phyloP scores from a whole-genome alignment of 2,797 vertebrate species.

The Leptoclinus maculatus region DNA sequence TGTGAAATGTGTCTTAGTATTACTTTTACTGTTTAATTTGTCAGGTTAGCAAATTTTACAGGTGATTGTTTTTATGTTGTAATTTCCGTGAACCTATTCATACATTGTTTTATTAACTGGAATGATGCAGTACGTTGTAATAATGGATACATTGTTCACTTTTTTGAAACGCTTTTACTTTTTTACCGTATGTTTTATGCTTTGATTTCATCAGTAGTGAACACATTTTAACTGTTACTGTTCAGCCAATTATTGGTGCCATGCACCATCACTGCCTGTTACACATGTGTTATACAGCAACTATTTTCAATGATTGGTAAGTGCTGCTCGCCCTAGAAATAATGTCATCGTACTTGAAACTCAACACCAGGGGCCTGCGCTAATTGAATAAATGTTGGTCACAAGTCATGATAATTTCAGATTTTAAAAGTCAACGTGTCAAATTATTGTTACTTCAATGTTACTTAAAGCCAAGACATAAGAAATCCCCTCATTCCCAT shows the following conservation, averaged over 20 bases:
- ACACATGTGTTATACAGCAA: constrained; percentile 32
- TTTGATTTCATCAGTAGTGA: constrained; percentile 45
- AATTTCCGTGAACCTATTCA: constrained; percentile 26
- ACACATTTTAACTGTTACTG: constrained; percentile 32
- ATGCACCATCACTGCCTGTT: constrained; percentile 69
- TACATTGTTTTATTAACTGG: constrained; percentile 40
- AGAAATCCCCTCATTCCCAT: not conserved
- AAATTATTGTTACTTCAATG: not conserved
- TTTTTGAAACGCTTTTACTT: constrained; percentile 51
- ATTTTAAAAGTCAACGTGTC: not conserved
- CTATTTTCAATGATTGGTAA: constrained; percentile 25
- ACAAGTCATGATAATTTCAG: constrained; percentile 18
- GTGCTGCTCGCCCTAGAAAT: constrained; percentile 14
- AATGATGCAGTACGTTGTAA: constrained; percentile 42
- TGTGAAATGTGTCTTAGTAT: constrained; percentile 73
- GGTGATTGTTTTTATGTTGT: constrained; percentile 43
- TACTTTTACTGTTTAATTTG: constrained; percentile 59
- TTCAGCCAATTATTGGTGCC: constrained; percentile 70
- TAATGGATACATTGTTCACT: constrained; percentile 33
- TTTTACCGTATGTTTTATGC: constrained; percentile 52
- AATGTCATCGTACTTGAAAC: constrained; percentile 30
- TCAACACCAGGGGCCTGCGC: constrained; percentile 35
- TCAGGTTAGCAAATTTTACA: constrained; percentile 42
- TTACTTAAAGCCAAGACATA: not conserved
- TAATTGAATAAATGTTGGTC: constrained; percentile 49